A percentile compares a stretch with the other conserved stretches of the same genome.
Conservation (phyloP, 2,113 vertebrate genomes). For the Archilochus colubris region DNA sequence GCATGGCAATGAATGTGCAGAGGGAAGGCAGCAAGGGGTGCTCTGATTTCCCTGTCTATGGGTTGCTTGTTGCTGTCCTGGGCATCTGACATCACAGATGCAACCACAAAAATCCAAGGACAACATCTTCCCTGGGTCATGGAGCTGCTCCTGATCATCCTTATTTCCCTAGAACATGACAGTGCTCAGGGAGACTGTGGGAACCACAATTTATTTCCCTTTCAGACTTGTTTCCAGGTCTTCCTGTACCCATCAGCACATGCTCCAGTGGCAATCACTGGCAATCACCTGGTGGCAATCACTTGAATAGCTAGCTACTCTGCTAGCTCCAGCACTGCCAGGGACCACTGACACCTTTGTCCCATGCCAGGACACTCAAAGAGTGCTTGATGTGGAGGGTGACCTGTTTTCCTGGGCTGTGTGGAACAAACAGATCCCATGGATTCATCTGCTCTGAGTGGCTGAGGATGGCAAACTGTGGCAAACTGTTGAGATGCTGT, state of each 20-base stretch:
- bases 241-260: neutral
- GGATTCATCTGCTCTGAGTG: rapidly evolving
- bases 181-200: neutral
- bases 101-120: neutral
- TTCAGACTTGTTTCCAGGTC: neutral
- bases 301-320: neutral
- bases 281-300: neutral
- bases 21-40: neutral
- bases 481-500: rapidly evolving
- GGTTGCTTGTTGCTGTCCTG: neutral
- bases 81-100: rapidly evolving
- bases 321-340: neutral
- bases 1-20: neutral
- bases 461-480: rapidly evolving
- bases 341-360: neutral
- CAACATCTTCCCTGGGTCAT: neutral
- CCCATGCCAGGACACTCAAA: rapidly evolving
- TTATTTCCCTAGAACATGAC: neutral
- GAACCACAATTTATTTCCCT: neutral
- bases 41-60: neutral
- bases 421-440: rapidly evolving
- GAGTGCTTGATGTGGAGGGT: neutral
- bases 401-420: neutral
- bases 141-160: neutral
- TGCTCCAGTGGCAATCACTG: neutral